A percentile compares a stretch with the other conserved stretches of the same genome.
Evolutionary conservation across 1,140 invertebrate species (phyloP).

Genomic region (Drosophila nannoptera): DNA sequence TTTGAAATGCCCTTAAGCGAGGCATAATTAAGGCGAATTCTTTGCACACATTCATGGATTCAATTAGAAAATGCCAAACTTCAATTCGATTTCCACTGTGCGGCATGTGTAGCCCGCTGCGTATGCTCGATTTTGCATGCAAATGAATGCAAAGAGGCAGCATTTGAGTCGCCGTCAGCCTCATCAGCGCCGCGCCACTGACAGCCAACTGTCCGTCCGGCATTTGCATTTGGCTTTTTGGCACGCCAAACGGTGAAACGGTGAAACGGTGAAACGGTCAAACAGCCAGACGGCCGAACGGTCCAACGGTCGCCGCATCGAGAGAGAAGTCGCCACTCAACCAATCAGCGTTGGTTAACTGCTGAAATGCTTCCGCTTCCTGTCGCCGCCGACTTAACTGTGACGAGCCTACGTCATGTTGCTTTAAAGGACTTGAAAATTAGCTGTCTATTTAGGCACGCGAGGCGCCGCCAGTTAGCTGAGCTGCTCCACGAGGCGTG

Average conservation of each 20-base stretch:
- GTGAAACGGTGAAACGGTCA: neutral
- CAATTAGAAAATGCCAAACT: neutral
- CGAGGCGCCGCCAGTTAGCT: constrained; percentile 20
- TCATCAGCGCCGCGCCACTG: constrained; percentile 42
- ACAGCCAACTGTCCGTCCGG: constrained; percentile 34
- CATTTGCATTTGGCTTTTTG: constrained; percentile 19
- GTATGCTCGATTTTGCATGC: constrained; percentile 66
- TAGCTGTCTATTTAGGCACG: constrained; percentile 76
- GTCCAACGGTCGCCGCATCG: no score
- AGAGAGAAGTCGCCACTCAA: constrained; percentile 53
- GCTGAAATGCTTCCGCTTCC: constrained; percentile 74
- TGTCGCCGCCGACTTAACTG: constrained; percentile 26
- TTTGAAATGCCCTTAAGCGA: no score
- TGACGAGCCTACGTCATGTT: constrained; percentile 65
- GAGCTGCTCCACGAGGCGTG: no score
- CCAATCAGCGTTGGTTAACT: constrained; percentile 76
- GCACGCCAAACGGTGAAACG: constrained; percentile 1
- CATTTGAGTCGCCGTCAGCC: constrained; percentile 62
- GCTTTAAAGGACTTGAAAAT: constrained; percentile 71
- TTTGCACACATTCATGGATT: constrained; percentile 3
- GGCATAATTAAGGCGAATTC: neutral
- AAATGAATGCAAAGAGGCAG: constrained; percentile 74
- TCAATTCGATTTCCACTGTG: constrained; percentile 41
- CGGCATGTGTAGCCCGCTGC: constrained; percentile 11
- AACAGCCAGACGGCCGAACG: neutral